Evolutionary conservation across 2,888 invertebrate species (phyloP).

Genomic region (Caenorhabditis sp.): DNA sequence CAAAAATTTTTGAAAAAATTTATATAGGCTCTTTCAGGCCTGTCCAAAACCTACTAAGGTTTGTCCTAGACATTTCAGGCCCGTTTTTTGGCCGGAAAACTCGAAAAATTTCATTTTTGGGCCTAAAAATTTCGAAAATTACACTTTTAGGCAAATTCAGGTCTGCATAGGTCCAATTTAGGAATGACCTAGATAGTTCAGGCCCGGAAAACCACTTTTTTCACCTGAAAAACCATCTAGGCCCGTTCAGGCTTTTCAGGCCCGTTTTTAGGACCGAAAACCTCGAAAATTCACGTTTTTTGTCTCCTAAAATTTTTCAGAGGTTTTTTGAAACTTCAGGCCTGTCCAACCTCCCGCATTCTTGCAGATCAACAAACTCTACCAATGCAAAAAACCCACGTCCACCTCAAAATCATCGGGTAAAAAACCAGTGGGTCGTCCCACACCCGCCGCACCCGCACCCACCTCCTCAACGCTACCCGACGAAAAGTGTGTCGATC

Average conservation of each 20-base stretch:
- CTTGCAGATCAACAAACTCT: conserved; percentile 47
- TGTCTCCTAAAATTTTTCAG: not conserved
- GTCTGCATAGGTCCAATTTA: too few species aligned
- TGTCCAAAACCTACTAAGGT: too few species aligned
- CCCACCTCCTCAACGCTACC: not conserved
- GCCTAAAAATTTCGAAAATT: not conserved
- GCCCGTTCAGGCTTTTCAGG: too few species aligned
- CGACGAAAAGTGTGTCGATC: conserved; percentile 63
- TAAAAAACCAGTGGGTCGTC: too few species aligned
- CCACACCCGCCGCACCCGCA: not conserved
- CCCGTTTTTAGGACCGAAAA: too few species aligned
- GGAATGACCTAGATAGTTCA: too few species aligned
- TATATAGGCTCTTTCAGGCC: too few species aligned
- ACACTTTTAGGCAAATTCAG: too few species aligned
- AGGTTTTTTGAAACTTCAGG: not conserved
- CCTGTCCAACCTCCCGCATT: too few species aligned
- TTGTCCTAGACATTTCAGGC: too few species aligned
- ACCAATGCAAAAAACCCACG: conserved; percentile 46
- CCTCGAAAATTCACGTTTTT: too few species aligned
- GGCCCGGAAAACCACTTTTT: not conserved
- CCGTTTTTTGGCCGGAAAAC: not conserved
- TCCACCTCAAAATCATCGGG: not conserved
- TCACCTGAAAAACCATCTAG: not conserved
- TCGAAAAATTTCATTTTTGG: not conserved
- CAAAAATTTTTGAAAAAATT: too few species aligned